Percentiles rank a stretch among this genome's conserved stretches.
Evolutionary conservation across 2,113 vertebrate genomes (phyloP).

Genomic region (Alosa alosa): DNA sequence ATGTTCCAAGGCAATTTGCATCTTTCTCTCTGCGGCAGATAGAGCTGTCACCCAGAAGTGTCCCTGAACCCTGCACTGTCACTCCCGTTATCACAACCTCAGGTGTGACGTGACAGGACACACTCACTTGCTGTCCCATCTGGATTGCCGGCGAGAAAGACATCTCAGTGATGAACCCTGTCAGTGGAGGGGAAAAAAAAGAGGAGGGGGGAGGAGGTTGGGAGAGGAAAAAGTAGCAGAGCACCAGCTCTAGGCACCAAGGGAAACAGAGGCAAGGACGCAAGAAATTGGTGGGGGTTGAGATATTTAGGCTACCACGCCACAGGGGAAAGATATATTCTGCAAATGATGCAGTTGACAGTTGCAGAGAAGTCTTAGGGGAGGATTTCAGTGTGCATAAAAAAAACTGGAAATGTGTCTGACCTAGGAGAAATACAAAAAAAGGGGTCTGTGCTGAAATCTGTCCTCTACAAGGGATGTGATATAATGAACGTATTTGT

Average conservation of each 20-base stretch:
- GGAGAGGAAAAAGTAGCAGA: background rate
- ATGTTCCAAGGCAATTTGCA: conserved; percentile 36
- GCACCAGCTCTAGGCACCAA: background rate
- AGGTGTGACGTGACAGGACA: conserved; percentile 12
- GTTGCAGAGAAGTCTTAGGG: background rate
- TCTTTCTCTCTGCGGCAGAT: conserved; percentile 37
- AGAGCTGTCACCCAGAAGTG: conserved; percentile 42
- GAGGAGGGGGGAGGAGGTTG: background rate
- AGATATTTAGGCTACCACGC: background rate
- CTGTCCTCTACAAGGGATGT: background rate
- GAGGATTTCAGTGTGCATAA: background rate
- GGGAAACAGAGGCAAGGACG: background rate
- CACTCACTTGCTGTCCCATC: conserved; percentile 31
- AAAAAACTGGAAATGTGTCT: background rate
- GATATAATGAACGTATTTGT: background rate
- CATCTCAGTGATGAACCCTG: conserved; percentile 38
- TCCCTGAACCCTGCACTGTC: conserved; percentile 33
- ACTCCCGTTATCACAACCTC: conserved; percentile 37
- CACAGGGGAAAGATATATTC: background rate
- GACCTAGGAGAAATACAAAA: background rate
- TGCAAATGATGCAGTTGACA: background rate
- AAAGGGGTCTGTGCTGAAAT: background rate
- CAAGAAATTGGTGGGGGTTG: background rate
- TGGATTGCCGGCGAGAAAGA: conserved; percentile 25
- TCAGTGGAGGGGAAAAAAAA: background rate